Evolutionary conservation across 2,888 invertebrate species (phyloP).

Genomic region (Hypsopygia costalis): DNA sequence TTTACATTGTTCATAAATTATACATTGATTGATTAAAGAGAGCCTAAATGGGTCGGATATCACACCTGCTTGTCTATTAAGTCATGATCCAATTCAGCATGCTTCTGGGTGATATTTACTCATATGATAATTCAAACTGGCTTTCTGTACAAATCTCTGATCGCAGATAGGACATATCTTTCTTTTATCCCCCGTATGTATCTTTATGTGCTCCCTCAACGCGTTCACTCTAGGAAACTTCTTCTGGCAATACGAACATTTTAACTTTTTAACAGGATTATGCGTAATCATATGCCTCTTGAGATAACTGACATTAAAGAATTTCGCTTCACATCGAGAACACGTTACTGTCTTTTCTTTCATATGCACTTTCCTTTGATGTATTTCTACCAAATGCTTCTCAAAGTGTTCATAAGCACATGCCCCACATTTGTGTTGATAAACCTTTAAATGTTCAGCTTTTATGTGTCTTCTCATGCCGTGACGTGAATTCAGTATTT

Average conservation of each 20-base stretch:
- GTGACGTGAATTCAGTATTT: background rate
- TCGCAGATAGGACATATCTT: slow-evolving; percentile 24
- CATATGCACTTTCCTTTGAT: slow-evolving; percentile 8
- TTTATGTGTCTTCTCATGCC: slow-evolving; percentile 3
- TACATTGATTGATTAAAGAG: too few relatives aligned
- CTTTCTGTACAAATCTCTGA: slow-evolving; percentile 29
- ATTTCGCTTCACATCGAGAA: slow-evolving; percentile 1
- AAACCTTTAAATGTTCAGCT: background rate
- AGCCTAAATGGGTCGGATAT: too few relatives aligned
- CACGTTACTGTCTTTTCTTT: slow-evolving; percentile 30
- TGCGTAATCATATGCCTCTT: slow-evolving; percentile 22
- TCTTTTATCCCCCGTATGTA: slow-evolving; percentile 22
- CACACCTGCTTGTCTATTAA: too few relatives aligned
- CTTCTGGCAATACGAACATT: slow-evolving; percentile 36
- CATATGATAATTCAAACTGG: slow-evolving; percentile 30
- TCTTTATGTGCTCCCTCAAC: slow-evolving; percentile 21
- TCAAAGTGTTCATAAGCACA: slow-evolving; percentile 4
- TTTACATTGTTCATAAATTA: too few relatives aligned
- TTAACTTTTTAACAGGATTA: slow-evolving; percentile 24
- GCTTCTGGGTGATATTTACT: slow-evolving; percentile 22
- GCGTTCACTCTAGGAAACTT: slow-evolving; percentile 22
- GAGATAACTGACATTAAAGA: background rate
- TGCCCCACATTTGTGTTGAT: slow-evolving; percentile 3
- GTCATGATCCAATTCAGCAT: too few relatives aligned
- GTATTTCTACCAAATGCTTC: too few relatives aligned